phyloP scores from a whole-genome alignment of 2,113 vertebrate genomes.

The Myiozetetes cayanensis region DNA sequence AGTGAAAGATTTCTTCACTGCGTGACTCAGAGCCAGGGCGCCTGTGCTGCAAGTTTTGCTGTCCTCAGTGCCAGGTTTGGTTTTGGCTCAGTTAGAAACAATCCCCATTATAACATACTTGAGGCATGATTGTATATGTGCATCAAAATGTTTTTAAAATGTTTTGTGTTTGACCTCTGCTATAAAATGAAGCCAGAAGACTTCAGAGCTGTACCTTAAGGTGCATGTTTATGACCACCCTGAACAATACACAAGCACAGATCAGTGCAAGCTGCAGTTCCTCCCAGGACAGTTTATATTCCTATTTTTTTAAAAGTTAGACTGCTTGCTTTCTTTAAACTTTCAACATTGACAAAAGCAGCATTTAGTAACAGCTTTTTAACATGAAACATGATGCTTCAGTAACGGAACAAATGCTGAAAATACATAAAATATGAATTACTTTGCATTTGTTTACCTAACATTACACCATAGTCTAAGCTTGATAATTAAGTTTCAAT shows the following conservation, averaged over 20 bases:
- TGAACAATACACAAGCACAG: not conserved
- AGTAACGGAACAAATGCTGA: not conserved
- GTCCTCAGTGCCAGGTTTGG: not conserved
- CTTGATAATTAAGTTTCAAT: not conserved
- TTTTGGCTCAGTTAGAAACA: not conserved
- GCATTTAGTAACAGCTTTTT: not conserved
- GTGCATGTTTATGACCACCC: not conserved
- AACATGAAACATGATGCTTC: not conserved
- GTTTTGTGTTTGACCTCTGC: not conserved
- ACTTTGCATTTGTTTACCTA: not conserved
- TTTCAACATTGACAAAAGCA: not conserved
- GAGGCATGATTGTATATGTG: not conserved
- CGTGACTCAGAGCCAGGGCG: not conserved
- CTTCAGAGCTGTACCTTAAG: not conserved
- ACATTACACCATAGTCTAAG: not conserved
- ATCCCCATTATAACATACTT: not conserved
- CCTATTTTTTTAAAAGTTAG: not conserved
- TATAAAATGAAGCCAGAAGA: not conserved
- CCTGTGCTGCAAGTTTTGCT: not conserved
- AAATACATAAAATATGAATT: not conserved
- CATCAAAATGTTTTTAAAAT: not conserved
- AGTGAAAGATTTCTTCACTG: not conserved
- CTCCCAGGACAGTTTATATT: not conserved
- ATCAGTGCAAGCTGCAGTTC: not conserved
- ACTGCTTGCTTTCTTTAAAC: not conserved